Base-by-base conservation (phyloP, 2,888 invertebrate genomes). In the Hartigia nigra region DNA sequence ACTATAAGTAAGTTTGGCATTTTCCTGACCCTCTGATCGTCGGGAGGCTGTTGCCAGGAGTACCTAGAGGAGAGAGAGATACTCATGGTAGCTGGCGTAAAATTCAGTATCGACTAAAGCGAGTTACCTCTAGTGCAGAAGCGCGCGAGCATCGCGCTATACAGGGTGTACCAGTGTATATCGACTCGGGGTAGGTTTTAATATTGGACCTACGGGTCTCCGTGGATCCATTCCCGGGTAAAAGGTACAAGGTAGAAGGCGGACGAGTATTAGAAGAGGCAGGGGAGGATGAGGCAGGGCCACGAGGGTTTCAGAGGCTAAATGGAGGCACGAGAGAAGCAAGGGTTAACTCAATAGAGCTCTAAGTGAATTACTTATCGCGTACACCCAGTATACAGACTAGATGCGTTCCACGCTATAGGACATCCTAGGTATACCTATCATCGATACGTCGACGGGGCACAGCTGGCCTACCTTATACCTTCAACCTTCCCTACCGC, bases 301-400 rank as follows among this genome's bases (percentile, higher is more conserved):
- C 37, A 31, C 81, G 84, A 84, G 84, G 87, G 88, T 87, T 88
- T 88, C 88, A 86, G 87, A 87, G 86, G 88, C 88, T 89, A 91
- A 91, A 89, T 91, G 89, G 90, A 90, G 89, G 86, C 88, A 86
- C 85, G 86, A 85, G 77, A 87, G 88, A 88, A 90, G 91, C 90
- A 91, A 91, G 91, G 91, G 91, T 91, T 91, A 91, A 91, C 91
- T 91, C 91, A 89, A 91, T 91, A 91, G 86, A 87, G 81, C 81
- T 83, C 80, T 91, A 91, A 91, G 90, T 91, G 91, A 91, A 91
- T 91, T 91, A 91, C 89, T 91, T 90, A 91, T 91, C 91, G 89
- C 91, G 89, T 89, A 90, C 88, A 90, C 87, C 90, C 86, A 86
- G 88, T 90, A 87, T 88, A 90, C 88, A 89, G 88, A 85, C 90